These are phyloP conservation scores for Melikaiella ostensackeni DNA, from an alignment of 2,888 invertebrate genomes.

Conservation along the genomic window DNA sequence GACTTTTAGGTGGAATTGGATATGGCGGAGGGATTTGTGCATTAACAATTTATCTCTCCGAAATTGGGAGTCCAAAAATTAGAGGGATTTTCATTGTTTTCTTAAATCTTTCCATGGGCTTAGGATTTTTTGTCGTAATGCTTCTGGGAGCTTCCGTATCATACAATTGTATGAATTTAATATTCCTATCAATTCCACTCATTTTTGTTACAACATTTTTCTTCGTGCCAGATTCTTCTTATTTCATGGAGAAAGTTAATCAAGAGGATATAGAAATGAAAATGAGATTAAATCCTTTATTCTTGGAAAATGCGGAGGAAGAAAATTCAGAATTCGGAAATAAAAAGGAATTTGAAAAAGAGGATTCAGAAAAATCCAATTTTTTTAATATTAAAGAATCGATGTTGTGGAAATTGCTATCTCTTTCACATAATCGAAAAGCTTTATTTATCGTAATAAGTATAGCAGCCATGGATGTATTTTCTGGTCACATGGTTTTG, in stretches of 20 bases:
- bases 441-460: constrained; percentile 81
- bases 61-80: constrained; percentile 80
- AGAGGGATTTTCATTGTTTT: constrained; percentile 80
- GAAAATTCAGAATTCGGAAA: background rate
- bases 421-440: constrained; percentile 74
- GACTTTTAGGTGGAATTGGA: constrained; percentile 77
- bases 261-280: background rate
- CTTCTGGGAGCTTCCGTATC: constrained; percentile 74
- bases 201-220: constrained; percentile 80
- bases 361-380: background rate
- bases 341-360: background rate
- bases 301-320: background rate
- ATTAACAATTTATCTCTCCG: constrained; percentile 80
- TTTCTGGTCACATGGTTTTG: constrained; percentile 81
- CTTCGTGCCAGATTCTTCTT: constrained; percentile 84
- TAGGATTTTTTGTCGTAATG: constrained; percentile 72
- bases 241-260: constrained; percentile 73
- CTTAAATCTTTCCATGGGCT: constrained; percentile 78
- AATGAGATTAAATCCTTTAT: background rate
- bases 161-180: constrained; percentile 78
- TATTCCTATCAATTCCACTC: constrained; percentile 80
- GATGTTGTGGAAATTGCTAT: background rate
- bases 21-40: constrained; percentile 76
- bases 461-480: constrained; percentile 82
- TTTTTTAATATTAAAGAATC: background rate